Evolutionary conservation across 2,113 vertebrate species (phyloP).

Genomic region (Gymnorhina tibicen): DNA sequence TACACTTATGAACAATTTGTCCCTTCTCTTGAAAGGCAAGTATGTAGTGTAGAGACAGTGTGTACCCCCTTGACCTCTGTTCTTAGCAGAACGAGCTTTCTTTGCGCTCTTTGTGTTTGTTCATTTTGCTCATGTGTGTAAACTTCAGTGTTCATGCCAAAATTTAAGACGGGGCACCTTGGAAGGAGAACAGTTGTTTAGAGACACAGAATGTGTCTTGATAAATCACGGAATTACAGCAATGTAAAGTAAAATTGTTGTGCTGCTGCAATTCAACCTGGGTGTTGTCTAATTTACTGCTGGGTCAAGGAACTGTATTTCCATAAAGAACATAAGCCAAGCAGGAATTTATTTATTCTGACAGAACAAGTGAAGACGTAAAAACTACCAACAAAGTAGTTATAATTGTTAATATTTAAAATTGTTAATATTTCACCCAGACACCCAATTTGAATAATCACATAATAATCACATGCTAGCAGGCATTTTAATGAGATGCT

Average conservation of each 20-base stretch:
- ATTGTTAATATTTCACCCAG: not conserved
- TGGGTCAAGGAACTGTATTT: not conserved
- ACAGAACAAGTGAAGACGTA: not conserved
- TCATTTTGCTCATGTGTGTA: not conserved
- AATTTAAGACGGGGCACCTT: not conserved
- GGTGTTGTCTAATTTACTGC: not conserved
- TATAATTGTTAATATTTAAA: not conserved
- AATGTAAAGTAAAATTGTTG: not conserved
- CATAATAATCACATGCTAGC: not conserved
- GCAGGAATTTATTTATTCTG: not conserved
- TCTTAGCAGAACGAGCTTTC: not conserved
- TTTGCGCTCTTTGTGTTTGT: not conserved
- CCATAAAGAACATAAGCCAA: not conserved
- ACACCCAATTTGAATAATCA: not conserved
- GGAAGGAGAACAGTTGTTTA: not conserved
- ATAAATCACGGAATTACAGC: not conserved
- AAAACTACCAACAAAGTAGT: not conserved
- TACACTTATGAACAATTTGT: not conserved
- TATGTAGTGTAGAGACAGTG: not conserved
- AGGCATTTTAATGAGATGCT: not conserved
- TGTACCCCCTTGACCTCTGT: not conserved
- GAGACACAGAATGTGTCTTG: not conserved
- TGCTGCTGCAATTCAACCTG: not conserved
- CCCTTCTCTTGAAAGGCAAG: not conserved
- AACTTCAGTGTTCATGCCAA: not conserved